Evolutionary conservation across 2,113 vertebrate species (phyloP), one percentile per base, ranked within the genome.

Genomic region (Cavia aperea): DNA sequence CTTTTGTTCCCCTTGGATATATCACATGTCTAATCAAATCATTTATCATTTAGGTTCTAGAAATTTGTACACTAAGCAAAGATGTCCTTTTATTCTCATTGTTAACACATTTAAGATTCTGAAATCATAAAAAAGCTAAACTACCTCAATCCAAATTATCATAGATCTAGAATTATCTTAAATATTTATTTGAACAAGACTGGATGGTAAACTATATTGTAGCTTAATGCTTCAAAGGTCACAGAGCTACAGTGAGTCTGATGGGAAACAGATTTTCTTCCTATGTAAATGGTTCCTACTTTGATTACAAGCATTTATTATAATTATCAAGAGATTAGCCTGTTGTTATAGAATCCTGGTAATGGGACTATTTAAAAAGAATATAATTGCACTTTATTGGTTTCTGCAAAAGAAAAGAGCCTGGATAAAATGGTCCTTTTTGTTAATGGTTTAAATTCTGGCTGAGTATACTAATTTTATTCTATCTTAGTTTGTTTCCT

Each of bases 291-390:
- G 97, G 98, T 98, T 97, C 98, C 97, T 98, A 97, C 97, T 97
- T 98, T 98, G 98, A 99, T 99, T 98, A 98, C 97, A 97, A 98
- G 97, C 98, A 99, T 99, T 99, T 98, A 98, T 98, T 98, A 98
- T 98, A 99, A 99, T 99, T 99, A 99, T 97, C 97, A 98, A 97
- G 97, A 97, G 97, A 98, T 98, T 98, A 98, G 98, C 96, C 96
- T 96, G 96, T 97, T 97, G 96, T 97, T 98, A 97, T 81, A 97
- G 97, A 98, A 97, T 97, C 97, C 98, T 97, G 97, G 97, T 98
- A 98, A 98, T 98, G 98, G 98, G 98, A 97, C 98, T 98, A 98
- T 99, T 98, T 98, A 98, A 98, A 98, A 97, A 97, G 98, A 98
- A 97, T 98, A 98, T 98, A 98, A 98, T 98, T 97, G 97, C 94